Evolutionary conservation across 2,113 vertebrate genomes (phyloP), one percentile per base, ranked within the genome.

Genomic region (Astur gentilis): DNA sequence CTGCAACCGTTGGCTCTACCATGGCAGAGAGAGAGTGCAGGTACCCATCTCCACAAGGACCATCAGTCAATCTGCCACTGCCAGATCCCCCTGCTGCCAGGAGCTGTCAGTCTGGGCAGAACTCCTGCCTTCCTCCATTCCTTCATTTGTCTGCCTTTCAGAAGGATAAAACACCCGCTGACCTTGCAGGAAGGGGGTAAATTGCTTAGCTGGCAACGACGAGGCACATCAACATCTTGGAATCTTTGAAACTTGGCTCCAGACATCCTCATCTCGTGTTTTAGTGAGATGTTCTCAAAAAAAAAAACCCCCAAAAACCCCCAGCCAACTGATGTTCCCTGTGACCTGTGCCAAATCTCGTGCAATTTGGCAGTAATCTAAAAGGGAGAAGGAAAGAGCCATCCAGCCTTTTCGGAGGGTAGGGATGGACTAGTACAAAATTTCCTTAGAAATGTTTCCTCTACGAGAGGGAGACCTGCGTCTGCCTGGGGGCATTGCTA

Each of bases 81-180:
- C 34, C 91, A 90, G 84, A 23, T 79, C 42, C 72, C 58, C 61
- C 84, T 66, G 90, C 83, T 91, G 57, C 44, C 76, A 42, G 77
- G 93, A 86, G 75, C 83, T 87, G 83, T 60, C 79, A 42, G 54
- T 13, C 58, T 29, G 40, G 8, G 36, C 79, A 79, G 79, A 49
- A 38, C 62, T 89, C 73, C 75, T 77, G 65, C 10, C 19, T 73
- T 78, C 25, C 40, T 64, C 34, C 16, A 1, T 55, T 55, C 58
- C 36, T 85, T 85, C 78, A 67, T 92, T 93, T 88, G 76, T 61
- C 82, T 47, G 50, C 60, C 92, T 96, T 89, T 92, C 90, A 92
- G 93, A 67, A 83, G 89, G 73, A 80, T 45, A 57, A 87, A 95
- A 71, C 60, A 42, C 65, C 60, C 6, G 11, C 91, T 89, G 86